A percentile compares a stretch with the other conserved stretches of the same genome.
Conservation (phyloP, 2,888 invertebrate genomes). For the Mesoligia furuncula region DNA sequence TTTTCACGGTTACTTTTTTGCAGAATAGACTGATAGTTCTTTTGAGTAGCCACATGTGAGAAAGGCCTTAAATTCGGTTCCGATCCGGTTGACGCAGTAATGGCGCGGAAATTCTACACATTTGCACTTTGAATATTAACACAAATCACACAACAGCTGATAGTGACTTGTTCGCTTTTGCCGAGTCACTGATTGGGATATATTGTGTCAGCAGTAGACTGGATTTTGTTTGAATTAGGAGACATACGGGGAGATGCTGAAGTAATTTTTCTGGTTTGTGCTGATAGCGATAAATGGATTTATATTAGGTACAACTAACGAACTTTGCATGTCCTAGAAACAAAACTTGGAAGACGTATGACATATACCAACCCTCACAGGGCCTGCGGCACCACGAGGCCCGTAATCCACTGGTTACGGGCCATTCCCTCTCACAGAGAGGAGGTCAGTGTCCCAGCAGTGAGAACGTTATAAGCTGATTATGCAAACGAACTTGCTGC, state of each 20-base stretch:
- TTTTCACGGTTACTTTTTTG: background rate
- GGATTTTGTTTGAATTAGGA: conserved; percentile 5
- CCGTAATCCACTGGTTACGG: too few relatives aligned
- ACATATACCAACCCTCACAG: too few relatives aligned
- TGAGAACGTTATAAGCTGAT: too few relatives aligned
- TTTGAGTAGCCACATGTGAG: background rate
- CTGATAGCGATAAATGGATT: background rate
- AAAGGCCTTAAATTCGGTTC: conserved; percentile 1
- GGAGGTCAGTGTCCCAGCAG: too few relatives aligned
- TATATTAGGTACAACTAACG: too few relatives aligned
- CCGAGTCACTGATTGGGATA: conserved; percentile 24
- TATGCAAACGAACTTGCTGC: too few relatives aligned
- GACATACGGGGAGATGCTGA: background rate
- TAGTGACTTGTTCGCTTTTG: conserved; percentile 49
- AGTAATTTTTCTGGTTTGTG: background rate
- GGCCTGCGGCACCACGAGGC: too few relatives aligned
- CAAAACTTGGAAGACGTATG: too few relatives aligned
- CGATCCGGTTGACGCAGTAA: conserved; percentile 52
- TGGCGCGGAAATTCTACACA: conserved; percentile 65
- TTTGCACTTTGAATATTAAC: conserved; percentile 63
- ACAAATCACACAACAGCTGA: conserved; percentile 67
- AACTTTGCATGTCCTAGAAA: too few relatives aligned
- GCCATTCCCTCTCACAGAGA: too few relatives aligned
- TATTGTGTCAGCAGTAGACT: conserved; percentile 33
- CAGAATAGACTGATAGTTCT: background rate